Percentiles rank a stretch among this genome's conserved stretches.
These are phyloP conservation scores for Himalopsyche kuldschensis DNA, from an alignment of 2,888 invertebrate genomes.

Conservation along the genomic window DNA sequence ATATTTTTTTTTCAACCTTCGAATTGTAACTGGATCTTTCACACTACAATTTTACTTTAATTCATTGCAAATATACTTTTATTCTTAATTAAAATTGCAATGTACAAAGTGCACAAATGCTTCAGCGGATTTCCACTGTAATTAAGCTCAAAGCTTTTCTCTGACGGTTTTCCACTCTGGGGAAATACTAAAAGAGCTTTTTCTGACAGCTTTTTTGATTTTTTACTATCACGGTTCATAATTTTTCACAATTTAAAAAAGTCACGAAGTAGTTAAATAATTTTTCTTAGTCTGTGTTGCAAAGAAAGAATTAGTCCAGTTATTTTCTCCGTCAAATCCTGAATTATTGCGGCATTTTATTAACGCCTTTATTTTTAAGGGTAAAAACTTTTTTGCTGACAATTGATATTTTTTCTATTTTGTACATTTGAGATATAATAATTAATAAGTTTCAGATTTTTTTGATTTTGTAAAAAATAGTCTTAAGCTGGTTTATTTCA, in stretches of 20 bases:
- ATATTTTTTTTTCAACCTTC: too few relatives aligned
- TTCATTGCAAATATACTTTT: not conserved
- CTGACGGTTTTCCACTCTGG: not conserved
- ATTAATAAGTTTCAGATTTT: too few relatives aligned
- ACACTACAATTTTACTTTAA: too few relatives aligned
- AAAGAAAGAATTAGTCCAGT: not conserved
- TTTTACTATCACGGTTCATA: not conserved
- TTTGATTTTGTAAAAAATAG: too few relatives aligned
- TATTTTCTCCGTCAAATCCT: not conserved
- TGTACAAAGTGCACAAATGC: not conserved
- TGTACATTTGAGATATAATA: too few relatives aligned
- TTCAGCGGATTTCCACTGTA: not conserved
- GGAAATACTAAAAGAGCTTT: not conserved
- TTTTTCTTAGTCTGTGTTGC: not conserved
- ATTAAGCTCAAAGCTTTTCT: not conserved
- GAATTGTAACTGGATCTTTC: too few relatives aligned
- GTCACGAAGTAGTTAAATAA: not conserved
- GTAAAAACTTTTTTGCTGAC: too few relatives aligned
- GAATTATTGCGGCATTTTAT: not conserved
- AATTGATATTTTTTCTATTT: too few relatives aligned
- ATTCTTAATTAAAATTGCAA: not conserved
- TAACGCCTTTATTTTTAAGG: not conserved
- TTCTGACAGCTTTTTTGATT: not conserved
- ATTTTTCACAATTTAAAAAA: not conserved
- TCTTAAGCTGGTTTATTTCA: too few relatives aligned